Evolutionary conservation across 2,888 invertebrate genomes (phyloP).

Genomic region (Drosophila conformis): DNA sequence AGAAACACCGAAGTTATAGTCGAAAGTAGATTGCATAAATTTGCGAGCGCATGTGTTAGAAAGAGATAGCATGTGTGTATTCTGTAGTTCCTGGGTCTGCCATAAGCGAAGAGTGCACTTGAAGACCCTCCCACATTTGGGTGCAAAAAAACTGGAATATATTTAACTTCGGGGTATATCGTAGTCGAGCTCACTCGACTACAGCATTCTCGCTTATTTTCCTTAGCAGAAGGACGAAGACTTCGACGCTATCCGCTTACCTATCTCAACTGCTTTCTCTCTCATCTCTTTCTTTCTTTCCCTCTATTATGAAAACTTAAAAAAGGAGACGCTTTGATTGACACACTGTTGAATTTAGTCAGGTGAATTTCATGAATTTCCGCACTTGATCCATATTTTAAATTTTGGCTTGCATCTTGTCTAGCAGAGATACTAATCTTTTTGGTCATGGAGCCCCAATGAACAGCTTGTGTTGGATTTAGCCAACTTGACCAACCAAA

Average conservation of each 20-base stretch:
- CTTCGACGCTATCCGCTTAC: conserved; percentile 46
- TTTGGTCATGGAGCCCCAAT: conserved; percentile 33
- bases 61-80: too few relatives aligned
- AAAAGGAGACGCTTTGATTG: conserved; percentile 6
- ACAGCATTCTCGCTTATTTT: neutral
- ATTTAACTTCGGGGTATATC: too few relatives aligned
- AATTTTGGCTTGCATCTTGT: neutral
- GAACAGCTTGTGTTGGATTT: conserved; percentile 26
- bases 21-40: too few relatives aligned
- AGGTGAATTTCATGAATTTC: neutral
- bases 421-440: conserved; percentile 1
- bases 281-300: conserved; percentile 1
- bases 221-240: conserved; percentile 6
- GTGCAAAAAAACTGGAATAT: too few relatives aligned
- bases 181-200: too few relatives aligned
- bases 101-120: too few relatives aligned
- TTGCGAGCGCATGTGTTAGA: too few relatives aligned
- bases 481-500: conserved; percentile 7
- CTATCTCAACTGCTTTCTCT: conserved; percentile 1
- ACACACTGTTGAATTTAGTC: conserved; percentile 6
- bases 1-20: too few relatives aligned
- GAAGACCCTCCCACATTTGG: too few relatives aligned
- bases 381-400: neutral
- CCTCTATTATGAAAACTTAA: conserved; percentile 14
- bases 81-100: too few relatives aligned